Evolutionary conservation across 2,888 invertebrate genomes (phyloP).

Genomic region (Diarsia dahlii): DNA sequence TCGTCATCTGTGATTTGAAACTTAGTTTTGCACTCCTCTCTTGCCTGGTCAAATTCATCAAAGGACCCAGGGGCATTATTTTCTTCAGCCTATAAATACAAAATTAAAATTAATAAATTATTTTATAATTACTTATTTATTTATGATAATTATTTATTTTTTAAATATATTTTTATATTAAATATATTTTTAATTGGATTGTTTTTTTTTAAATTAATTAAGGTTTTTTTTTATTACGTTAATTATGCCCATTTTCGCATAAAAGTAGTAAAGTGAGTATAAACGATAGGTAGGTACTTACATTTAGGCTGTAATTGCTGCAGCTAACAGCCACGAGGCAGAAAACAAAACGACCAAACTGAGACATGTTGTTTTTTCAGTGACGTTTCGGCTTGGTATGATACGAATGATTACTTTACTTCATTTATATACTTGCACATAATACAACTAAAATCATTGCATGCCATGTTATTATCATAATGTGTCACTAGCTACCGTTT

Average conservation of each 20-base stretch:
- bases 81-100: conserved; percentile 23
- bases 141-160: too few relatives aligned
- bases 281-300: neutral
- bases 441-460: conserved; percentile 2
- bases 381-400: neutral
- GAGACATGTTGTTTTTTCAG: conserved; percentile 23
- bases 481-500: neutral
- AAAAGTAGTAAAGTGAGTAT: neutral
- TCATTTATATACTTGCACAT: conserved; percentile 12
- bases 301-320: conserved; percentile 4
- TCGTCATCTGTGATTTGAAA: neutral
- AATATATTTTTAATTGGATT: too few relatives aligned
- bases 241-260: neutral
- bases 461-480: conserved; percentile 15
- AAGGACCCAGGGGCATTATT: neutral
- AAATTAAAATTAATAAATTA: neutral
- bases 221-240: too few relatives aligned
- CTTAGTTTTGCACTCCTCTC: neutral
- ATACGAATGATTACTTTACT: neutral
- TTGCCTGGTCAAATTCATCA: neutral
- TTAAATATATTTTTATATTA: too few relatives aligned
- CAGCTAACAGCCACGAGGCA: neutral
- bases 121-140: too few relatives aligned
- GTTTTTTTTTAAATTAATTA: too few relatives aligned
- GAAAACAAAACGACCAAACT: conserved; percentile 5